These are phyloP conservation scores for Aviceda subcristata DNA, from an alignment of 2,113 vertebrate species.

Conservation along the genomic window DNA sequence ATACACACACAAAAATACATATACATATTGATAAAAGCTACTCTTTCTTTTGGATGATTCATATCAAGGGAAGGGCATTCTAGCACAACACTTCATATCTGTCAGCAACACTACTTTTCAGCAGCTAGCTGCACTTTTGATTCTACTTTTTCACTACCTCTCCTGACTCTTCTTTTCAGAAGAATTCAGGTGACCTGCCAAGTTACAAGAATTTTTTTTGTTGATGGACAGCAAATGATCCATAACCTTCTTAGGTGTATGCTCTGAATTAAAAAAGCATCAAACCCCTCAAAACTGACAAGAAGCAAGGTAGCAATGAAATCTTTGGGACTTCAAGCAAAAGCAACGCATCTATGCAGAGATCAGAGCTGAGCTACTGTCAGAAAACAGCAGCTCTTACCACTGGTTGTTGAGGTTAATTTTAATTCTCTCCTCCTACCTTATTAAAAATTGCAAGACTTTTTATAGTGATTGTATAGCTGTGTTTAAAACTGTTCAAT, in stretches of 20 bases:
- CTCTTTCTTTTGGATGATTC: neutral
- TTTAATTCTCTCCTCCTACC: neutral
- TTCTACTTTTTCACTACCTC: neutral
- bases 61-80: neutral
- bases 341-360: neutral
- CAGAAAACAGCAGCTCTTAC: neutral
- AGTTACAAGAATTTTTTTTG: neutral
- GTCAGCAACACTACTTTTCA: neutral
- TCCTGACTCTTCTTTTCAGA: neutral
- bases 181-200: neutral
- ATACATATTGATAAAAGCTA: neutral
- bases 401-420: neutral
- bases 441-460: neutral
- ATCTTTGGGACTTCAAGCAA: neutral
- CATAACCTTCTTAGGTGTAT: neutral
- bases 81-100: neutral
- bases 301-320: neutral
- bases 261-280: neutral
- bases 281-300: neutral
- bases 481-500: conserved; percentile 10
- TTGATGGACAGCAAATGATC: neutral
- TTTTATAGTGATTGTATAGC: neutral
- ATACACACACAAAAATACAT: neutral
- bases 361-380: neutral
- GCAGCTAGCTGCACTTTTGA: neutral